Conservation (phyloP, 2,113 vertebrate species). For the Rhodinocichla rosea region DNA sequence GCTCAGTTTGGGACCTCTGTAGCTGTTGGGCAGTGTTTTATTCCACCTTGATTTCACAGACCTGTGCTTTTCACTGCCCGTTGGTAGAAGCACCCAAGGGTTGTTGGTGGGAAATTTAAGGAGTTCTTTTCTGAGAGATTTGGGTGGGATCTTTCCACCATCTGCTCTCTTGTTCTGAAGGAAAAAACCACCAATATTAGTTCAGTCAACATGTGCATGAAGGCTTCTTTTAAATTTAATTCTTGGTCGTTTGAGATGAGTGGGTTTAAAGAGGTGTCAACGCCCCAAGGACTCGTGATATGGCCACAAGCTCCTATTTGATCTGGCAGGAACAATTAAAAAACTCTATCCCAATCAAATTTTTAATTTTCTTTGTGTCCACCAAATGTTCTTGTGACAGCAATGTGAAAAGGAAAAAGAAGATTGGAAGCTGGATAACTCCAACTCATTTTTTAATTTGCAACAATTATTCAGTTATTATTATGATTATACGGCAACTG, state of each 20-base stretch:
- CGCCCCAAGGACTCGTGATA: not conserved
- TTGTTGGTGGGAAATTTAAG: not conserved
- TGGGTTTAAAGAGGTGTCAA: not conserved
- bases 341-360: not conserved
- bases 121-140: not conserved
- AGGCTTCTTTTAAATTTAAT: not conserved
- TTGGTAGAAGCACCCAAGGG: not conserved
- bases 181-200: fast-evolving
- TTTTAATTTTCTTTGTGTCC: not conserved
- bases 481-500: not conserved
- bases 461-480: not conserved
- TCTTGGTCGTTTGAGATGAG: not conserved
- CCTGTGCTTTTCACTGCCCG: fast-evolving
- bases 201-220: not conserved
- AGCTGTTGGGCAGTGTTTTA: not conserved
- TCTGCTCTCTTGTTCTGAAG: not conserved
- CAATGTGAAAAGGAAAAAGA: not conserved
- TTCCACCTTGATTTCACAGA: fast-evolving
- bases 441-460: not conserved
- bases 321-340: not conserved
- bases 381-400: not conserved
- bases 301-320: not conserved
- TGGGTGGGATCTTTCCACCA: not conserved
- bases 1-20: not conserved
- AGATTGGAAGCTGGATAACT: not conserved